A percentile compares a stretch with the other conserved stretches of the same genome.
These are phyloP conservation scores for Rhincodon typus DNA, from an alignment of 2,797 vertebrate genomes.

Conservation along the genomic window DNA sequence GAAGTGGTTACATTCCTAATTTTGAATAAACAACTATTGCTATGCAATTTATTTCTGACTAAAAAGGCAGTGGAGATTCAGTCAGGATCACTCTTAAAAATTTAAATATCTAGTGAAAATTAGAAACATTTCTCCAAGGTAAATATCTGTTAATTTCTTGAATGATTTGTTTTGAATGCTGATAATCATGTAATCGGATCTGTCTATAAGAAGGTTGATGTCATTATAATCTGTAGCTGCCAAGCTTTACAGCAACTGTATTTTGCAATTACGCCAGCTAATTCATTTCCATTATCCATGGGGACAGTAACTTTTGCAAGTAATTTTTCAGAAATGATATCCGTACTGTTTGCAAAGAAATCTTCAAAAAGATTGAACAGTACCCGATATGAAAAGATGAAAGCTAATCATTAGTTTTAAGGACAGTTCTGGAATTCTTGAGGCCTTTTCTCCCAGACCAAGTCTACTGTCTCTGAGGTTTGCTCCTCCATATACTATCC, in stretches of 20 bases:
- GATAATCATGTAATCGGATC: not conserved
- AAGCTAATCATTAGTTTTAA: not conserved
- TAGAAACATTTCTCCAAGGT: not conserved
- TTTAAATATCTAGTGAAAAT: not conserved
- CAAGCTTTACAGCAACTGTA: not conserved
- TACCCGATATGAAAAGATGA: not conserved
- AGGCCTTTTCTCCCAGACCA: not conserved
- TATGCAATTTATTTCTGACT: not conserved
- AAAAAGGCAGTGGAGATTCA: not conserved
- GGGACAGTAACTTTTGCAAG: not conserved
- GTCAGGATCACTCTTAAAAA: not conserved
- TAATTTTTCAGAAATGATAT: not conserved
- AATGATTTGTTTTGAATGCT: not conserved
- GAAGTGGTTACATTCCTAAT: not conserved
- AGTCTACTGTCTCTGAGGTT: not conserved
- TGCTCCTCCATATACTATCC: not conserved
- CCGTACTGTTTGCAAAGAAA: not conserved
- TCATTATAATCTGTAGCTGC: not conserved
- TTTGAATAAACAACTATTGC: not conserved
- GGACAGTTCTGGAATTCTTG: not conserved
- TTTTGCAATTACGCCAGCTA: not conserved
- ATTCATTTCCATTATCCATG: not conserved
- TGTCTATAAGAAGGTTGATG: not conserved
- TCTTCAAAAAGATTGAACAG: not conserved
- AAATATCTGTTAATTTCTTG: not conserved